Evolutionary conservation across 2,888 invertebrate genomes (phyloP).

Genomic region (Tetranychus piercei): DNA sequence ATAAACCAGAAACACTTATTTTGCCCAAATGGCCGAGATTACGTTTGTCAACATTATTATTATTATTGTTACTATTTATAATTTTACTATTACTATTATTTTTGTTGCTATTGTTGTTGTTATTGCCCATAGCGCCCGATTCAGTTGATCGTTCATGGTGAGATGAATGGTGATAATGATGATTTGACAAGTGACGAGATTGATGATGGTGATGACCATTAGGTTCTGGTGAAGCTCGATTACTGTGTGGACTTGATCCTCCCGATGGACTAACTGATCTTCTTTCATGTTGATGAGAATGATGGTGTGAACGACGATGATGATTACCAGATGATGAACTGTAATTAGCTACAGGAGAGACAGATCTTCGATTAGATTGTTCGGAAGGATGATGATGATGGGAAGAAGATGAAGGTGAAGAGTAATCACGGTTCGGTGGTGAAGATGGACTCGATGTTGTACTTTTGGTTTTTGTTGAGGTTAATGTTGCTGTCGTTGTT

Average conservation of each 20-base stretch:
- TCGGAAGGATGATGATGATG: neutral
- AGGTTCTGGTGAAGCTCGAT: constrained; percentile 2
- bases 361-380: neutral
- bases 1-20: constrained; percentile 30
- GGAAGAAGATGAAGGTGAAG: neutral
- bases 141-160: constrained; percentile 15
- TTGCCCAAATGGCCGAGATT: neutral
- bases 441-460: neutral
- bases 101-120: neutral
- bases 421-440: constrained; percentile 5
- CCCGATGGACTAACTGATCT: constrained; percentile 8
- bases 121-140: neutral
- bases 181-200: constrained; percentile 11
- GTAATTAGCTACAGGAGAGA: constrained; percentile 2
- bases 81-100: neutral
- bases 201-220: neutral
- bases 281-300: neutral
- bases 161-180: constrained; percentile 18
- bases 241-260: constrained; percentile 11
- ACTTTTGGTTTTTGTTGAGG: neutral
- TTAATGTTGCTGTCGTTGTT: neutral
- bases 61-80: neutral
- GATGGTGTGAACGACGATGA: constrained; percentile 10
- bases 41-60: neutral
- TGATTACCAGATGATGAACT: constrained; percentile 11